These are phyloP conservation scores for Wasmannia auropunctata DNA, from an alignment of 1,140 invertebrate genomes.

Conservation along the genomic window DNA sequence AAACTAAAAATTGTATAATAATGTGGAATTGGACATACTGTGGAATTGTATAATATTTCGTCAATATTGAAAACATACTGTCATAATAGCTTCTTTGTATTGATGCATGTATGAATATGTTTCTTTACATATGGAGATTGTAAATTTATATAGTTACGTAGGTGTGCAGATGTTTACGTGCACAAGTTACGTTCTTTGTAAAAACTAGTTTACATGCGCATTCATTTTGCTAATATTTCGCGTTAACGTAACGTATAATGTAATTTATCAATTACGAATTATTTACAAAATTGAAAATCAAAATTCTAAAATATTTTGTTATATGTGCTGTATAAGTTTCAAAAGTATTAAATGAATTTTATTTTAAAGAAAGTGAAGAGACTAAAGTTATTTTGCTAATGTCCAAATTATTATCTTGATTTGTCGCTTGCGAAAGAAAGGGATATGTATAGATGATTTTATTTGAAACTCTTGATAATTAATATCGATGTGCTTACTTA, in stretches of 20 bases:
- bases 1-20: slow-evolving; percentile 60
- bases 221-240: slow-evolving; percentile 77
- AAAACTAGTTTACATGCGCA: slow-evolving; percentile 77
- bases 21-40: slow-evolving; percentile 1
- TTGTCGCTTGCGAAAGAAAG: not conserved
- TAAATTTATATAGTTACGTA: slow-evolving; percentile 67
- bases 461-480: slow-evolving; percentile 65
- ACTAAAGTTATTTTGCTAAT: not conserved
- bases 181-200: slow-evolving; percentile 80
- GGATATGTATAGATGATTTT: slow-evolving; percentile 53
- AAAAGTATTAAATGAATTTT: slow-evolving; percentile 12
- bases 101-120: slow-evolving; percentile 22
- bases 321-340: slow-evolving; percentile 22
- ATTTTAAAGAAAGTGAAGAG: not conserved
- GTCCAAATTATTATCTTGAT: slow-evolving; percentile 5
- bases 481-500: slow-evolving; percentile 62
- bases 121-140: slow-evolving; percentile 37
- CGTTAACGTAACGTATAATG: slow-evolving; percentile 15
- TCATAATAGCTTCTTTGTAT: slow-evolving; percentile 28
- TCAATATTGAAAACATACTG: slow-evolving; percentile 28
- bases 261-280: not conserved
- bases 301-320: slow-evolving; percentile 2
- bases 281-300: slow-evolving; percentile 23
- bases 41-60: slow-evolving; percentile 67
- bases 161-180: slow-evolving; percentile 74